Evolutionary conservation across 2,797 vertebrate species (phyloP).

Genomic region (Molossus molossus): DNA sequence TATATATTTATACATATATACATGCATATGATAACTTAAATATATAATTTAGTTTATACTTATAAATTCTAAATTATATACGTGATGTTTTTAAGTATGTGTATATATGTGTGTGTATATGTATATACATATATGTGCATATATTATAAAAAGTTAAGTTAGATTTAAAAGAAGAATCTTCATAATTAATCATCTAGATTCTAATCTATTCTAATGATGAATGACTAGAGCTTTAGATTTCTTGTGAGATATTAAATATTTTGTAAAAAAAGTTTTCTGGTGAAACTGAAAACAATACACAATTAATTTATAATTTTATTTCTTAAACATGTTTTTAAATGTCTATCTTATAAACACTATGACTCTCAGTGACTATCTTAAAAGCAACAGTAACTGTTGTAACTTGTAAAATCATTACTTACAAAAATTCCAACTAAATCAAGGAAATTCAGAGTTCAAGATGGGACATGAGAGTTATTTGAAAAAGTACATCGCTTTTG

Average conservation of each 20-base stretch:
- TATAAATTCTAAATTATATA: not conserved
- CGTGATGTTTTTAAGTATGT: not conserved
- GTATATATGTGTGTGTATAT: not conserved
- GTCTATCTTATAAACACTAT: conserved; percentile 42
- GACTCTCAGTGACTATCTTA: conserved; percentile 82
- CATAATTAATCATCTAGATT: not conserved
- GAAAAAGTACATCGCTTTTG: conserved; percentile 78
- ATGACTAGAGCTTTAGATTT: conserved; percentile 16
- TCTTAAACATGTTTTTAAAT: conserved; percentile 84
- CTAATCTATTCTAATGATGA: not conserved
- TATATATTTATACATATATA: not conserved
- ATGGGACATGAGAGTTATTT: conserved; percentile 80
- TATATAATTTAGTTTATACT: conserved; percentile 13
- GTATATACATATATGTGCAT: not conserved
- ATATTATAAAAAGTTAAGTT: conserved; percentile 16
- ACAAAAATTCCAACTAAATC: conserved; percentile 84
- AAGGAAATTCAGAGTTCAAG: conserved; percentile 82
- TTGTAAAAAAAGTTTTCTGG: not conserved
- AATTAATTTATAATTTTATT: conserved; percentile 67
- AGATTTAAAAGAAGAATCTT: conserved; percentile 23
- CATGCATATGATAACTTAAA: not conserved
- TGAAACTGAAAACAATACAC: conserved; percentile 45
- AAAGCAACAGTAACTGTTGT: conserved; percentile 79
- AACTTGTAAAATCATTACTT: conserved; percentile 76
- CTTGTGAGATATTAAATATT: not conserved